Evolutionary conservation across 2,113 vertebrate genomes (phyloP), one percentile per base, ranked within the genome.

Genomic region (Telmatochromis brichardi): DNA sequence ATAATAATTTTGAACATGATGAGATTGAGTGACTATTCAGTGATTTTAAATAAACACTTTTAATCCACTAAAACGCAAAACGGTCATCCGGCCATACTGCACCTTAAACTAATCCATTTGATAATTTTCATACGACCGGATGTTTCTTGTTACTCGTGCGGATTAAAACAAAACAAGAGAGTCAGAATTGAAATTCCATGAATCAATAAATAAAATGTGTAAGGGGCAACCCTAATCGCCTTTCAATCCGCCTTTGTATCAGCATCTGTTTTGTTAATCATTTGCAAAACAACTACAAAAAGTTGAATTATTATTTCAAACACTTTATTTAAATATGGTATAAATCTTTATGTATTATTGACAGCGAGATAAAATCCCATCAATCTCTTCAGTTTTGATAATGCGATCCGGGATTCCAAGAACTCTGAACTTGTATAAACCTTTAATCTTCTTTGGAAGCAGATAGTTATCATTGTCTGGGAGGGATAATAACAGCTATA

Each of bases 171-270:
- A 96, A 97, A 97, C 97, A 97, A 96, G 96, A 54, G 63, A 92
- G 83, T 94, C 95, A 88, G 95, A 96, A 98, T 98, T 98, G 96
- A 97, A 98, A 97, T 98, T 98, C 98, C 95, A 86, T 83, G 97
- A 98, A 98, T 97, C 97, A 97, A 97, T 98, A 97, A 96, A 96
- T 96, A 95, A 96, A 98, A 96, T 97, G 95, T 97, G 97, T 96
- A 86, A 92, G 92, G 95, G 95, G 97, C 96, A 97, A 96, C 84
- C 91, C 90, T 97, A 97, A 97, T 97, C 97, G 96, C 96, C 97
- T 97, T 97, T 96, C 84, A 93, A 89, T 94, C 92, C 93, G 91
- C 96, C 95, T 96, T 95, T 94, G 93, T 95, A 96, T 88, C 96
- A 96, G 97, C 96, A 97, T 96, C 96, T 97, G 96, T 96, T 96